Conservation (phyloP, 64 coral and sea anemone species). For the Montipora foliosa region DNA sequence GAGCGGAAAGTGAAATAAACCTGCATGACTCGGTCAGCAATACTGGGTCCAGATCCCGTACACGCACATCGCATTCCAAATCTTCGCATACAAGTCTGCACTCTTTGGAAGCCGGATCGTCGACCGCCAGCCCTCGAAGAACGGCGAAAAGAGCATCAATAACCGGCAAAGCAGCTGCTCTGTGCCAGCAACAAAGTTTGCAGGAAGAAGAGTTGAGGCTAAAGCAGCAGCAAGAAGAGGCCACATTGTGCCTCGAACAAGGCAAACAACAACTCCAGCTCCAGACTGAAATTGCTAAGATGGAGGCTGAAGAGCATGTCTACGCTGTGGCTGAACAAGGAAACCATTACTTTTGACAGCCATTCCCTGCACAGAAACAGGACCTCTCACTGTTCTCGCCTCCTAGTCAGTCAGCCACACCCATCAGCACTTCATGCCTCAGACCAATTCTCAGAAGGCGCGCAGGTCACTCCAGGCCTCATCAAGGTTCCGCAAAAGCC, state of each 20-base stretch:
- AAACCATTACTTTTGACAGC: background rate
- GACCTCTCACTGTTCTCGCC: background rate
- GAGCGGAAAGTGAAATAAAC: background rate
- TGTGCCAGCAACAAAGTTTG: background rate
- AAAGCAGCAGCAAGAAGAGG: background rate
- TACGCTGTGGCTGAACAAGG: background rate
- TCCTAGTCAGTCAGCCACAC: background rate
- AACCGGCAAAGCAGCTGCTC: background rate
- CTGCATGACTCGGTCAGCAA: background rate
- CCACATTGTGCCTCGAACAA: constrained; percentile 22
- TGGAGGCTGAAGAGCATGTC: constrained; percentile 11
- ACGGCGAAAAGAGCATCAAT: background rate
- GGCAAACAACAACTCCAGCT: constrained; percentile 20
- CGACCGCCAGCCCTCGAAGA: background rate
- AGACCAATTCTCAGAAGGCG: background rate
- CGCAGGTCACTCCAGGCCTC: background rate
- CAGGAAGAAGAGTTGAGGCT: constrained; percentile 8
- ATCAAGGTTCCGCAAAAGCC: background rate
- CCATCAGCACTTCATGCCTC: background rate
- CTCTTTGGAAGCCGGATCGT: background rate
- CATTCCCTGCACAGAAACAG: background rate
- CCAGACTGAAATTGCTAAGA: constrained; percentile 12
- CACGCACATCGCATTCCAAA: background rate
- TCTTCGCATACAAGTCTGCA: background rate
- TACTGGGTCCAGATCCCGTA: background rate